Base-by-base conservation (phyloP, 2,113 vertebrate genomes). In the Procavia capensis region DNA sequence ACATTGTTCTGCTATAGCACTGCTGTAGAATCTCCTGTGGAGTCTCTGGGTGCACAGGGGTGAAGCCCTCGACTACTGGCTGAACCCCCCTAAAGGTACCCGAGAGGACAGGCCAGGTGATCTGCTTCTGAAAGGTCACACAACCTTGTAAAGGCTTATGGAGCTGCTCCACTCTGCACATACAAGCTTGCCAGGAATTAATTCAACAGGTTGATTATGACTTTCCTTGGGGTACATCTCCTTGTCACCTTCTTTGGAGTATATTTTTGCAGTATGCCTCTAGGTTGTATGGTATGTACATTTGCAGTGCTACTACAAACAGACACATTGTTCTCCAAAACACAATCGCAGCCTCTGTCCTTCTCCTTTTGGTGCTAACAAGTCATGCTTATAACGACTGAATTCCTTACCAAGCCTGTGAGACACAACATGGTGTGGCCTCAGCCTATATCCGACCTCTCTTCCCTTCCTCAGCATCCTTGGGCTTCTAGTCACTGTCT, bases 361-460 rank as follows among this genome's bases (percentile, higher is more conserved):
- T 36, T 86, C 61, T 3, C 4, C 19, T 3, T 61, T 2, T 31
- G 39, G 24, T 24, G 75, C 22, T 57, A 36, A 80, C 22, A 36
- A 80, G 27, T 78, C 68, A 27, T 14, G n/a, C 39, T 22, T 29
- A 29, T 0, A 8, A 41, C 2, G 3, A 29, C 16, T 0, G 0
- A 64, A 36, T n/a, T 2, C 75, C 43, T 41, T 3, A 20, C 6
- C 24, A 43, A 81, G 88, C 43, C 54, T 41, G 10, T 57, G 47
- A 63, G 70, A 39, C 11, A 6, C 83, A 0, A 20, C 0, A 27
- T 9, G 41, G n/a, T 4, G 0, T n/a, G 57, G 11, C 31, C 0
- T 5, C 10, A 39, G 34, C 47, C 82, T 22, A 9, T 2, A 11
- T 36, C 22, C 59, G 22, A n/a, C 70, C 36, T 63, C 74, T 9